Percentiles rank a stretch among this genome's conserved stretches.
Evolutionary conservation across 2,797 vertebrate genomes (phyloP).

Genomic region (Galaxias olidus): DNA sequence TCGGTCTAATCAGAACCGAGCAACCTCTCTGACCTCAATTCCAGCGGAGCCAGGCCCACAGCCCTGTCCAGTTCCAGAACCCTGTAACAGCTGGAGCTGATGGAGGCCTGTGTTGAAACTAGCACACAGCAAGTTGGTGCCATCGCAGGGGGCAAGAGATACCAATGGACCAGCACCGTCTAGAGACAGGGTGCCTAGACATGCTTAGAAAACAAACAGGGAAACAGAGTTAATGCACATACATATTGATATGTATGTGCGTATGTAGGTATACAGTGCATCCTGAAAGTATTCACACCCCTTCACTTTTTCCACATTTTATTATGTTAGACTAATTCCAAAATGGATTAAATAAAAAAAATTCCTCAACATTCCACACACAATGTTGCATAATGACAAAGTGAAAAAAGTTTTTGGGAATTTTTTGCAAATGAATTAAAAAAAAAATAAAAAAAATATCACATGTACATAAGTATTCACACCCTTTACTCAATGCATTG

Average conservation of each 20-base stretch:
- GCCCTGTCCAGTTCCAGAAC: slow-evolving; percentile 38
- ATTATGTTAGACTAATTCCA: no score
- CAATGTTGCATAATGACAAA: no score
- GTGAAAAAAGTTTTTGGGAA: no score
- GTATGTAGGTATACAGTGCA: no score
- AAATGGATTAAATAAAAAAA: no score
- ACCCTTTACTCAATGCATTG: no score
- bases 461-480: no score
- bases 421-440: no score
- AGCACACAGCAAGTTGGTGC: slow-evolving; percentile 80
- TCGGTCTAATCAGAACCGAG: slow-evolving; percentile 64
- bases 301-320: no score
- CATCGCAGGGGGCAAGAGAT: slow-evolving; percentile 77
- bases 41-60: not conserved
- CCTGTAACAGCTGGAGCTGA: slow-evolving; percentile 66
- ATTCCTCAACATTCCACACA: no score
- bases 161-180: slow-evolving; percentile 83
- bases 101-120: slow-evolving; percentile 78
- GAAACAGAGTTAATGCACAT: not conserved
- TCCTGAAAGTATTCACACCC: no score
- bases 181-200: slow-evolving; percentile 79
- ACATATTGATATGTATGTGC: not conserved
- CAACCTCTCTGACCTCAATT: slow-evolving; percentile 59
- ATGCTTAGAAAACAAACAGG: slow-evolving; percentile 63
- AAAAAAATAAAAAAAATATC: no score